Percentiles rank a stretch among this genome's conserved stretches.
Evolutionary conservation across 2,113 vertebrate species (phyloP).

Genomic region (Carlito syrichta): DNA sequence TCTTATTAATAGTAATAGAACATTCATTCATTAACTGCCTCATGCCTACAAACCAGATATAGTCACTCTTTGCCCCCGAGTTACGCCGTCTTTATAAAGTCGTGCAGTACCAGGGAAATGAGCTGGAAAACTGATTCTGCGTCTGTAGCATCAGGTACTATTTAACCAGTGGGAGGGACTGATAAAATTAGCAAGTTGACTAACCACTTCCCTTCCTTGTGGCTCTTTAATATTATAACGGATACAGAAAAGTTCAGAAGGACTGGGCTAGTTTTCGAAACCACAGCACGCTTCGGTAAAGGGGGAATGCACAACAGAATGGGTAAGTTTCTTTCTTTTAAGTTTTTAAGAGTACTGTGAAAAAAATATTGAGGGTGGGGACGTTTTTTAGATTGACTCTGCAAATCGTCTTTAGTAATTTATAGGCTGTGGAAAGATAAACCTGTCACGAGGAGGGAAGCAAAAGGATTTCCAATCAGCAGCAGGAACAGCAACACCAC

Average conservation of each 20-base stretch:
- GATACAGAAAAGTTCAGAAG: slow-evolving; percentile 80
- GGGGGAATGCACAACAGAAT: slow-evolving; percentile 73
- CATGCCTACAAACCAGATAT: background rate
- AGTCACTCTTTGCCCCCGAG: background rate
- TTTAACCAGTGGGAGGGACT: slow-evolving; percentile 81
- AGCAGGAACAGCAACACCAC: background rate
- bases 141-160: slow-evolving; percentile 62
- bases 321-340: slow-evolving; percentile 82
- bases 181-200: slow-evolving; percentile 82
- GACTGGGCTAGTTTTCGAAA: slow-evolving; percentile 76
- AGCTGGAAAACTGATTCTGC: slow-evolving; percentile 59
- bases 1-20: slow-evolving; percentile 68
- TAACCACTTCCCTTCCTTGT: slow-evolving; percentile 88
- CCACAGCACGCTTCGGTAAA: slow-evolving; percentile 65
- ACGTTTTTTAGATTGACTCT: background rate
- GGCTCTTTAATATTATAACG: slow-evolving; percentile 80
- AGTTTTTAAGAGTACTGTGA: slow-evolving; percentile 26
- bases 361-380: background rate
- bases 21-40: slow-evolving; percentile 65
- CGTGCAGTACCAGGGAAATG: slow-evolving; percentile 24
- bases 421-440: background rate
- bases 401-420: slow-evolving; percentile 10
- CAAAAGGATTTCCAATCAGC: background rate
- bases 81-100: slow-evolving; percentile 32
- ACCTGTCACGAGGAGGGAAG: background rate